These are phyloP conservation scores for Apodemus speciosus DNA, from an alignment of 2,113 vertebrate species.

Conservation along the genomic window DNA sequence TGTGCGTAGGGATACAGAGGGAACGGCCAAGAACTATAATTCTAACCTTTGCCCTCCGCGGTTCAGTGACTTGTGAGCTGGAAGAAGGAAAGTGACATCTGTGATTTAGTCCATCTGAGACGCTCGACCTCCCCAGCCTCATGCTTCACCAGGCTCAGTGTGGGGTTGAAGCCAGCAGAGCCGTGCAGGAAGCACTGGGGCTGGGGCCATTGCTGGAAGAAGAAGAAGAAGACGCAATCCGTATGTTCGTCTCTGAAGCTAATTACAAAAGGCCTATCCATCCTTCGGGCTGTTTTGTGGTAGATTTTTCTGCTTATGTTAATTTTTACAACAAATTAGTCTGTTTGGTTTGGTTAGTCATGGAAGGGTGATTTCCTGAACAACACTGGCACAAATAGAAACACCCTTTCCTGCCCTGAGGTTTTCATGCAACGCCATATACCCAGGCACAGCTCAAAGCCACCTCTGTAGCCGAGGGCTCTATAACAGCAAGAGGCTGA, in stretches of 20 bases:
- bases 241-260: neutral
- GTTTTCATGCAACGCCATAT: neutral
- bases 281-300: conserved; percentile 12
- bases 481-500: neutral
- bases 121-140: conserved; percentile 62
- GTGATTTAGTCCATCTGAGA: conserved; percentile 65
- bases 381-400: neutral
- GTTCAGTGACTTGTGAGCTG: conserved; percentile 62
- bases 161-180: conserved; percentile 55
- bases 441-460: neutral
- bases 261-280: neutral
- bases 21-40: conserved; percentile 42
- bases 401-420: neutral
- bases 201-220: neutral
- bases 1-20: conserved; percentile 8
- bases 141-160: conserved; percentile 54
- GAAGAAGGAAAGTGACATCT: conserved; percentile 62
- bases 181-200: conserved; percentile 2
- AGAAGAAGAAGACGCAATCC: conserved; percentile 36
- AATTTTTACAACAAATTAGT: conserved; percentile 56
- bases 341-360: conserved; percentile 37
- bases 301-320: conserved; percentile 53
- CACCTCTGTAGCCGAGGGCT: neutral
- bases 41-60: conserved; percentile 59
- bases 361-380: conserved; percentile 28